Evolutionary conservation across 2,888 invertebrate genomes (phyloP), one percentile per base, ranked within the genome.

Genomic region (Pterostichus madidus): DNA sequence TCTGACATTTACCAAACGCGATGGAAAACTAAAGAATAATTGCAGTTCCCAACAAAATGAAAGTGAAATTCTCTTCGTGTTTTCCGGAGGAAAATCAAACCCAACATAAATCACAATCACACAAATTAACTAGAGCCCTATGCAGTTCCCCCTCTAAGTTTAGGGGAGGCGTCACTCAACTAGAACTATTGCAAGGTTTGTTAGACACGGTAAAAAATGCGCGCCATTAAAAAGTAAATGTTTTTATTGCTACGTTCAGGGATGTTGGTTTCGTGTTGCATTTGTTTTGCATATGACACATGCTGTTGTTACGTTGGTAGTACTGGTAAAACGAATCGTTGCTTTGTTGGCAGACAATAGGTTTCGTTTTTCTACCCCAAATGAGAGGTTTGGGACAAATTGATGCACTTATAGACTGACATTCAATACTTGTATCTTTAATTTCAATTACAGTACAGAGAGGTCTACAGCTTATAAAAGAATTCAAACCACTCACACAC

Each of bases 71-170:
- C 52, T 52, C 5, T 52, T 39, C 39, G 39, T 39, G 39, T 64
- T 64, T 31, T 64, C 53, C 13, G 3, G 35, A 24, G 32, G 31
- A 53, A 76, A 53, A 52, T 31, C 39, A 61, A 44, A 24, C 13
- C 46, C 5, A 49, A 61, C 64, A 79, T 79, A 79, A 79, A 79
- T 79, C 64, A 79, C 79, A 49, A 46, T 79, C 76, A 79, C 13
- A 64, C 64, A 79, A 79, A 79, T 79, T 79, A 64, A 61, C 17
- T 61, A 8, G 11, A 6, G 46, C 79, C 64, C 77, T 44, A 59
- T 59, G 15, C 73, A 73, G 49, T 49, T 15, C 31, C 17, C 39
- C 32, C 32, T 31, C 35, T 76, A 32, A 17, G n/a, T 56, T 32
- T 56, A 77, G 44, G 11, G 35, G 24, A 44, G 44, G 44, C 59